Conservation (phyloP, 2,797 vertebrate species). For the Octomys mimax region DNA sequence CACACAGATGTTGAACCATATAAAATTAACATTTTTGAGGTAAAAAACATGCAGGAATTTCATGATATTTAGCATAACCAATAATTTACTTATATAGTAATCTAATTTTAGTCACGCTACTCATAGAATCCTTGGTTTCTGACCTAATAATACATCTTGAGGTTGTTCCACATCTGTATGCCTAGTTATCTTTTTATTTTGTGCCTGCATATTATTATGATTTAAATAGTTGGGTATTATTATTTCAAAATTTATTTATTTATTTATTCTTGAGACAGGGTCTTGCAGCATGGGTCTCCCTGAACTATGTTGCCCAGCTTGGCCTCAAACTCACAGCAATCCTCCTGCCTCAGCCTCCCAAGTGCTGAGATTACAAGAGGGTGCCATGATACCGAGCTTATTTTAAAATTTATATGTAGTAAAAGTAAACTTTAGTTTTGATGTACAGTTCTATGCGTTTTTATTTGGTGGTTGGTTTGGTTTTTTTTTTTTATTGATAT, state of each 20-base stretch:
- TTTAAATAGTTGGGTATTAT: neutral
- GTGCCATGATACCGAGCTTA: neutral
- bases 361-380: no score
- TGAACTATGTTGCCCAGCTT: no score
- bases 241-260: slow-evolving; percentile 6
- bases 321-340: no score
- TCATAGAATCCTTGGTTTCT: neutral
- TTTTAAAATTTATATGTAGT: neutral
- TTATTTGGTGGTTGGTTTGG: neutral
- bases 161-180: neutral
- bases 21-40: neutral
- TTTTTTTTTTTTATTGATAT: no score
- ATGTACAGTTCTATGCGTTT: neutral
- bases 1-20: neutral
- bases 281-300: no score
- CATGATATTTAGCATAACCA: neutral
- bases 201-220: neutral
- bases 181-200: neutral
- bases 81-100: neutral
- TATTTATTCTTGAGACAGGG: no score
- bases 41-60: slow-evolving; percentile 13
- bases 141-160: slow-evolving; percentile 7
- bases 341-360: no score
- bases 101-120: slow-evolving; percentile 28
- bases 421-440: neutral